These are phyloP conservation scores for Ictalurus punctatus DNA, from an alignment of 2,113 vertebrate species.

Conservation along the genomic window DNA sequence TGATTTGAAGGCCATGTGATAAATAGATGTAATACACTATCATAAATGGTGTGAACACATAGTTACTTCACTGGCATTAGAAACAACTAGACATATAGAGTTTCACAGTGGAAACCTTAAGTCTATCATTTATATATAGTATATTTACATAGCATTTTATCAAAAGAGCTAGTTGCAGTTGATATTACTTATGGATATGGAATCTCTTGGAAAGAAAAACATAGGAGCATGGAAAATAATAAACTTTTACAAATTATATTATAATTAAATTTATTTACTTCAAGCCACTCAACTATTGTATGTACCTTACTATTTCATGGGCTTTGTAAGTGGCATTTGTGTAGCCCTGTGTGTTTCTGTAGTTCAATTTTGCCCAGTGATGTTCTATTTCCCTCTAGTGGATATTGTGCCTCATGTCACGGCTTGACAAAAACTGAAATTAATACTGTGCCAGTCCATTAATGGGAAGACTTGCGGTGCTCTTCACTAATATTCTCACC, in stretches of 20 bases:
- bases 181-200: neutral
- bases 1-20: neutral
- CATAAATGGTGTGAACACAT: neutral
- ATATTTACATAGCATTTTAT: too few relatives aligned
- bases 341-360: neutral
- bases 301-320: neutral
- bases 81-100: neutral
- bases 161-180: neutral
- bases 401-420: neutral
- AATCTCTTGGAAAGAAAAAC: neutral
- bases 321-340: neutral
- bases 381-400: conserved; percentile 37
- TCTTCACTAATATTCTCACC: too few relatives aligned
- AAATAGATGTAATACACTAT: neutral
- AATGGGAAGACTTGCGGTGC: neutral
- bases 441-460: neutral
- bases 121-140: neutral
- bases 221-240: neutral
- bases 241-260: neutral
- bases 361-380: neutral
- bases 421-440: neutral
- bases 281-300: neutral
- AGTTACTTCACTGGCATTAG: neutral
- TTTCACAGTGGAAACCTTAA: neutral
- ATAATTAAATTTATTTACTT: neutral